Conservation (phyloP, 2,888 invertebrate species). For the Dusona sp. region DNA sequence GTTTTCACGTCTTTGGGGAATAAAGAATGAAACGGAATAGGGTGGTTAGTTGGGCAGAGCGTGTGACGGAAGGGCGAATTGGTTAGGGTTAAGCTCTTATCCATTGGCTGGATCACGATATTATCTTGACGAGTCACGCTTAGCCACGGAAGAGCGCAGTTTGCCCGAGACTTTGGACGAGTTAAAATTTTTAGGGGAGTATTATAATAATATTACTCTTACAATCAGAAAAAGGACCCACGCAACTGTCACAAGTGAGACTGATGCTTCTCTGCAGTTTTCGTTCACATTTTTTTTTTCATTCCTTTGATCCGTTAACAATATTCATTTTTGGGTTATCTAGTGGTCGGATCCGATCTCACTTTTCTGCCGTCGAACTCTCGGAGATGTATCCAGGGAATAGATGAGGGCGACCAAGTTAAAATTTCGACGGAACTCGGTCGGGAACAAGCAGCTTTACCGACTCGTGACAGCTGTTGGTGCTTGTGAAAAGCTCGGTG, state of each 20-base stretch:
- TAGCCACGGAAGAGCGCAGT: conserved; percentile 75
- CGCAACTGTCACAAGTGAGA: background rate
- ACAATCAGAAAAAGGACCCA: background rate
- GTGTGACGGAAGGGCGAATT: conserved; percentile 20
- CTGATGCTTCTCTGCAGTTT: background rate
- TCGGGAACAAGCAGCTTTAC: conserved; percentile 63
- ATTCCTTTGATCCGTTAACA: background rate
- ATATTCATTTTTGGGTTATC: conserved; percentile 67
- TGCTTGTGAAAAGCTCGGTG: conserved; percentile 50
- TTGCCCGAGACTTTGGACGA: conserved; percentile 74
- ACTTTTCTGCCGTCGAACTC: conserved; percentile 68
- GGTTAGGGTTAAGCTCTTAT: conserved; percentile 77
- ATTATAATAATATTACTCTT: background rate
- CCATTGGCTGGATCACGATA: conserved; percentile 80
- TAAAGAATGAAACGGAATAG: background rate
- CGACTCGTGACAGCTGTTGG: conserved; percentile 61
- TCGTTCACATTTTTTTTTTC: background rate
- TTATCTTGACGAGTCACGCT: conserved; percentile 82
- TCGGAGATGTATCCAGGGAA: conserved; percentile 14
- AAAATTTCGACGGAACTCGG: background rate
- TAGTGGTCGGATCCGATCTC: conserved; percentile 66
- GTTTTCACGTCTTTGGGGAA: background rate
- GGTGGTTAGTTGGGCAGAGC: conserved; percentile 8
- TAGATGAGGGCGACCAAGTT: conserved; percentile 6
- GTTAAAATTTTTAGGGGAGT: conserved; percentile 49